Conservation (phyloP, 1,140 invertebrate genomes). For the Scaptomyza graminum region DNA sequence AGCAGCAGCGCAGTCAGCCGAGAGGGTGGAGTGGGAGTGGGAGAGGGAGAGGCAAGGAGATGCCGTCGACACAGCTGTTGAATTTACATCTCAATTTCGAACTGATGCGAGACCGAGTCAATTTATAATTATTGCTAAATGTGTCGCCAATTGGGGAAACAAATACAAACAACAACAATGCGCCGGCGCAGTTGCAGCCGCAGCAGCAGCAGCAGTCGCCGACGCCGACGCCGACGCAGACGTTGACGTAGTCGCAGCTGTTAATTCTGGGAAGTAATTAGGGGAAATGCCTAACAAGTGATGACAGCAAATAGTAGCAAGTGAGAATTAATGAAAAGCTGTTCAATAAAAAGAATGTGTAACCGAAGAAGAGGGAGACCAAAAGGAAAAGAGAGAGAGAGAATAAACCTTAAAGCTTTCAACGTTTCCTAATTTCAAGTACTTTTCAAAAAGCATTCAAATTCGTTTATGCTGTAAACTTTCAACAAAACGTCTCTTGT, state of each 20-base stretch:
- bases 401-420: no score
- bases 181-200: not conserved
- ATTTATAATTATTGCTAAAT: constrained; percentile 70
- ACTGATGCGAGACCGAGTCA: constrained; percentile 23
- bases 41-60: not conserved
- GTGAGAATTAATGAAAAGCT: constrained; percentile 18
- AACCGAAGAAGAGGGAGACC: not conserved
- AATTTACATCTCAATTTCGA: constrained; percentile 30
- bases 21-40: not conserved
- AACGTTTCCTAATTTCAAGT: not conserved
- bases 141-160: constrained; percentile 38
- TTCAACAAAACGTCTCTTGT: no score
- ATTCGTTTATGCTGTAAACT: not conserved
- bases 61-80: constrained; percentile 18
- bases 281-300: constrained; percentile 58
- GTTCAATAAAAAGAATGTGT: constrained; percentile 9
- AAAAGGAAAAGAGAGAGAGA: no score
- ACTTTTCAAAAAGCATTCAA: not conserved
- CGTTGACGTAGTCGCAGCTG: constrained; percentile 11
- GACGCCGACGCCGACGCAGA: not conserved
- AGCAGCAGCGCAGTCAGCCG: no score
- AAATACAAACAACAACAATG: constrained; percentile 10
- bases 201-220: not conserved
- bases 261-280: constrained; percentile 39
- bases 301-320: constrained; percentile 27